Evolutionary conservation across 2,113 vertebrate genomes (phyloP).

Genomic region (Amia ocellicauda): DNA sequence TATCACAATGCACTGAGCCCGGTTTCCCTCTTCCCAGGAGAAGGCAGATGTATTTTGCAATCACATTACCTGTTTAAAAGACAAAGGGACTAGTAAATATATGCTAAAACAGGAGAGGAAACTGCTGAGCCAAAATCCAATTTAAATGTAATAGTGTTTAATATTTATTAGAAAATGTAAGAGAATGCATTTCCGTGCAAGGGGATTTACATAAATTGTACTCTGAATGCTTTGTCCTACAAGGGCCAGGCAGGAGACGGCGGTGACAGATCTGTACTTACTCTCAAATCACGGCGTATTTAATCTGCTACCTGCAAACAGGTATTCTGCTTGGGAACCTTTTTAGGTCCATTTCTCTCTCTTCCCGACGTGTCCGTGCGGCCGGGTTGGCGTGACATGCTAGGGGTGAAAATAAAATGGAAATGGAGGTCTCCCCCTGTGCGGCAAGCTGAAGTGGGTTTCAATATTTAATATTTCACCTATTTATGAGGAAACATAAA

Average conservation of each 20-base stretch:
- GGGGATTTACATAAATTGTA: constrained; percentile 74
- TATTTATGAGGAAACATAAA: constrained; percentile 40
- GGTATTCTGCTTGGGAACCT: constrained; percentile 7
- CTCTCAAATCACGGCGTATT: constrained; percentile 31
- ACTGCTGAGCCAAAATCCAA: constrained; percentile 57
- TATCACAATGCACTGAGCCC: constrained; percentile 30
- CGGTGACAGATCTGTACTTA: constrained; percentile 32
- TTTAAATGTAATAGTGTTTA: constrained; percentile 75
- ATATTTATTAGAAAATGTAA: constrained; percentile 78
- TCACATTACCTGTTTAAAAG: constrained; percentile 65
- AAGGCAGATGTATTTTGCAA: constrained; percentile 52
- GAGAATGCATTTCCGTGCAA: constrained; percentile 57
- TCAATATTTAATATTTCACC: constrained; percentile 46
- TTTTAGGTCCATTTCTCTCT: too few relatives aligned
- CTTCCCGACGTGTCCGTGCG: too few relatives aligned
- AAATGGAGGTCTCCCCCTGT: constrained; percentile 3
- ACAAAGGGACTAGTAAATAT: constrained; percentile 53
- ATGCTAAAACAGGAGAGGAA: constrained; percentile 60
- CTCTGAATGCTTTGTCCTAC: constrained; percentile 51
- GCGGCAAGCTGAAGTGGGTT: constrained; percentile 11
- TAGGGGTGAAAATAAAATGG: not conserved
- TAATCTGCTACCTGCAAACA: constrained; percentile 28
- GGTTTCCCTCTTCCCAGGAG: constrained; percentile 44
- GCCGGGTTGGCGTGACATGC: not conserved
- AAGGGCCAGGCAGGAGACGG: constrained; percentile 37